phyloP scores from a whole-genome alignment of 2,888 invertebrate species.

The Gibbula magus region DNA sequence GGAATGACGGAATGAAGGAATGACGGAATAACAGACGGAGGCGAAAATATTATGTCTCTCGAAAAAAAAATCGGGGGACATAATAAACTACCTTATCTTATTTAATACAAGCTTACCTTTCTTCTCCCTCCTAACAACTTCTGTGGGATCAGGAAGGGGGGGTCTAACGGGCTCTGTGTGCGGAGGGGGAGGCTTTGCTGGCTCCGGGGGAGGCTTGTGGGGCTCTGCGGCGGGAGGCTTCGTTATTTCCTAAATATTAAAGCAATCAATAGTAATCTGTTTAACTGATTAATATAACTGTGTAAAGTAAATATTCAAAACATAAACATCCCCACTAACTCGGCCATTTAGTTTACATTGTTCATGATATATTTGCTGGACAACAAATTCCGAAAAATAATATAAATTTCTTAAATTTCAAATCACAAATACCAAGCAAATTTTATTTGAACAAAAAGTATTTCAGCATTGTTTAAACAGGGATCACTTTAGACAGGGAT shows the following conservation, averaged over 20 bases:
- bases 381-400: too few relatives aligned
- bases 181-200: conserved; percentile 4
- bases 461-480: too few relatives aligned
- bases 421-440: too few relatives aligned
- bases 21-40: not conserved
- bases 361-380: too few relatives aligned
- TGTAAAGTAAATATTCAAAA: not conserved
- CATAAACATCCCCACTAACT: not conserved
- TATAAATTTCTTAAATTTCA: too few relatives aligned
- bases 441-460: too few relatives aligned
- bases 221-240: not conserved
- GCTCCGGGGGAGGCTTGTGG: not conserved
- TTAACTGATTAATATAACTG: too few relatives aligned
- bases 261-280: too few relatives aligned
- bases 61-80: too few relatives aligned
- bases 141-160: conserved; percentile 4
- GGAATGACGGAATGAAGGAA: too few relatives aligned
- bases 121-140: conserved; percentile 19
- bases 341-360: not conserved
- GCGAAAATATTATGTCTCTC: too few relatives aligned
- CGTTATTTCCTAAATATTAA: not conserved
- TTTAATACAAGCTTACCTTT: not conserved
- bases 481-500: too few relatives aligned
- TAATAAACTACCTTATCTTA: not conserved
- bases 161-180: not conserved